These are phyloP conservation scores for Anastrepha obliqua DNA, from an alignment of 1,140 invertebrate species.

Conservation along the genomic window DNA sequence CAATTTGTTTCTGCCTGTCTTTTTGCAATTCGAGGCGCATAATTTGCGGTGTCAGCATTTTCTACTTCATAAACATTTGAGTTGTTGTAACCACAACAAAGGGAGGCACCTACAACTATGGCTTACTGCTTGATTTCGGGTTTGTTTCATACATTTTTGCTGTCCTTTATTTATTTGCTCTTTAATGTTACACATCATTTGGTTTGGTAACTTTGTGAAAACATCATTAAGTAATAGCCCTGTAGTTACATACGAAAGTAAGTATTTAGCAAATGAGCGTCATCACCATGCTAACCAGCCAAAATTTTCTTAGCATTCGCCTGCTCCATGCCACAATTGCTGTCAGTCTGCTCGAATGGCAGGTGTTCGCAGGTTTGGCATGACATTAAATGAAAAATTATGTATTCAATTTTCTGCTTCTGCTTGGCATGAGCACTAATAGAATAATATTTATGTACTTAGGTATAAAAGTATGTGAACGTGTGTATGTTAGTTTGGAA, in stretches of 20 bases:
- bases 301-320: background rate
- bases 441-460: background rate
- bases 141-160: background rate
- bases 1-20: background rate
- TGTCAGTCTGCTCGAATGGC: background rate
- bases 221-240: conserved; percentile 7
- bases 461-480: background rate
- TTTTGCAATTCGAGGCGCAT: background rate
- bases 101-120: background rate
- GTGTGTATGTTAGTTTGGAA: background rate
- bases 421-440: background rate
- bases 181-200: conserved; percentile 31
- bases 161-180: conserved; percentile 24
- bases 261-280: conserved; percentile 23
- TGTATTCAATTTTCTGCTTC: background rate
- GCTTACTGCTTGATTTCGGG: background rate
- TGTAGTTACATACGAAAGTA: background rate
- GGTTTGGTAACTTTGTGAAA: conserved; percentile 39
- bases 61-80: conserved; percentile 39
- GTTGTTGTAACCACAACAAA: conserved; percentile 9
- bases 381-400: background rate
- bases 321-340: background rate
- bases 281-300: conserved; percentile 7
- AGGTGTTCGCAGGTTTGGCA: background rate
- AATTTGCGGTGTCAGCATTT: conserved; percentile 40